Percentiles rank a stretch among this genome's conserved stretches.
Conservation (phyloP, 2,888 invertebrate species). For the Portevinia maculata region DNA sequence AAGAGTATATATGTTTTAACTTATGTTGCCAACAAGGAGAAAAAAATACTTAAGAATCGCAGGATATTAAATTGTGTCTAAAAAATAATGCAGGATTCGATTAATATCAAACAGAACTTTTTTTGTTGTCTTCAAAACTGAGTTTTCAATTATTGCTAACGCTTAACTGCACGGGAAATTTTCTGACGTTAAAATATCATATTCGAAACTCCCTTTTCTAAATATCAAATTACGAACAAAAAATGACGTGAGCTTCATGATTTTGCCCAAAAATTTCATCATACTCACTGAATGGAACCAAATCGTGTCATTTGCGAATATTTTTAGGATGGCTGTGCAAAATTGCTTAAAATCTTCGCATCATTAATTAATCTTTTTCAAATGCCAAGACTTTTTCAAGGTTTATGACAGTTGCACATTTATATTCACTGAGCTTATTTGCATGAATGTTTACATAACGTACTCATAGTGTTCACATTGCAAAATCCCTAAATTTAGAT, state of each 20-base stretch:
- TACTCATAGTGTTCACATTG: slow-evolving; percentile 29
- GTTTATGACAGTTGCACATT: slow-evolving; percentile 38
- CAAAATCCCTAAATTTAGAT: slow-evolving; percentile 54
- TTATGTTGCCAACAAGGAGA: slow-evolving; percentile 25
- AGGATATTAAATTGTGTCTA: background rate
- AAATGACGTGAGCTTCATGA: background rate
- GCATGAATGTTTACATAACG: slow-evolving; percentile 39
- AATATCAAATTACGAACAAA: slow-evolving; percentile 35
- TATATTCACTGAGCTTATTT: slow-evolving; percentile 49
- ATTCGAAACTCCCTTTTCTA: background rate
- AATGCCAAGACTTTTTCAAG: slow-evolving; percentile 60
- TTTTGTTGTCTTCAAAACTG: background rate
- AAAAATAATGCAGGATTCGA: slow-evolving; percentile 18
- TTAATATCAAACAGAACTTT: slow-evolving; percentile 11
- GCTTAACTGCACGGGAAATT: background rate
- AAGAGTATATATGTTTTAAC: background rate
- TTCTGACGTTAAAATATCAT: background rate
- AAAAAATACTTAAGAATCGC: background rate
- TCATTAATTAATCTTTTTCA: slow-evolving; percentile 60
- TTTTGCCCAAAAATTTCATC: background rate
- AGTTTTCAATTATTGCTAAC: slow-evolving; percentile 34
- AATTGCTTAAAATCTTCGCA: slow-evolving; percentile 35
- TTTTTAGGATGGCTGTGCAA: background rate
- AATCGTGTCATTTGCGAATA: slow-evolving; percentile 19
- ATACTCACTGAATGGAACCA: background rate